Evolutionary conservation across 2,113 vertebrate genomes (phyloP), one percentile per base, ranked within the genome.

Genomic region (Daphoenositta chrysoptera): DNA sequence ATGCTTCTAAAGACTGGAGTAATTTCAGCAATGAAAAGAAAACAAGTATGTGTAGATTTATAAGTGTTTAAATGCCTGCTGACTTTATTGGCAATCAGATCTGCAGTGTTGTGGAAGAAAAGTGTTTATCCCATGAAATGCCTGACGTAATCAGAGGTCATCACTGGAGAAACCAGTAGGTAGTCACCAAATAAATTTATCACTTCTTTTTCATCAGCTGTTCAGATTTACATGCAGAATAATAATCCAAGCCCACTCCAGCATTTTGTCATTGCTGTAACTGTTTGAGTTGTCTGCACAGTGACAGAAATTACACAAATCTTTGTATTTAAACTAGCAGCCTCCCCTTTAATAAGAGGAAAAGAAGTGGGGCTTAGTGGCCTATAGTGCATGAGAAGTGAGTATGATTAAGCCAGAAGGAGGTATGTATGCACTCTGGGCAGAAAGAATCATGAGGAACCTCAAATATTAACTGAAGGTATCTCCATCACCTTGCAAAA

Each of bases 341-440:
- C 23, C 16, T 85, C 12, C 5, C 6, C 40, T 60, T 54, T 71
- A 79, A 21, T 19, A 68, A 33, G 42, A 39, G 15, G 20, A 45
- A 53, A 72, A 89, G 4, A 20, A 71, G 11, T 56, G 26, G 4
- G 2, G 4, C 19, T 54, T 64, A 47, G n/a, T 60, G 51, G 24
- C 31, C 71, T 76, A 0, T 4, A 39, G 13, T n/a, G 13, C 0
- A 0, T 82, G 30, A 79, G 45, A 80, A 76, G 40, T 88, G 6
- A 71, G 31, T 47, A 33, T 2, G 5, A 28, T 80, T 86, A 76
- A 60, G 11, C 8, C 30, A 83, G 66, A 70, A 73, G 42, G 28
- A 68, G 31, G 0, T 51, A 12, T 19, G 5, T 24, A 2, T 27
- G 13, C 27, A 39, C 44, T 63, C 8, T 50, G 19, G 10, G 23